phyloP scores from a whole-genome alignment of 2,888 invertebrate genomes.

The Callinectes sapidus region DNA sequence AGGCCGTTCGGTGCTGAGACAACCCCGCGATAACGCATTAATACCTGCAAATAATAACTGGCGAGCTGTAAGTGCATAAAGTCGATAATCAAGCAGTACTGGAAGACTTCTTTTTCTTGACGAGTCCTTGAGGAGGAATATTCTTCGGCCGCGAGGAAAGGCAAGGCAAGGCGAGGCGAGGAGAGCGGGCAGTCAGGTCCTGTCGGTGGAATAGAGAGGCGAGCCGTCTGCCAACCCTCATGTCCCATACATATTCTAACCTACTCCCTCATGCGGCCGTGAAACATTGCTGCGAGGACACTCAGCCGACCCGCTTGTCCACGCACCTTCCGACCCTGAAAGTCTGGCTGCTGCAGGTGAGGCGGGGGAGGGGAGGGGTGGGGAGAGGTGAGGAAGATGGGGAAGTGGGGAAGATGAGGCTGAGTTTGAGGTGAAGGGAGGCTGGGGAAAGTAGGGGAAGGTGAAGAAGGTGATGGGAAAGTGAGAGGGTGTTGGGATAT shows the following conservation, averaged over 20 bases:
- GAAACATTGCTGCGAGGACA: slow-evolving; percentile 8
- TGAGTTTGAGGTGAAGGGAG: too few species aligned
- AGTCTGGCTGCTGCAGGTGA: background rate
- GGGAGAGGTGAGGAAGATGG: background rate
- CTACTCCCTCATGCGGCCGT: background rate
- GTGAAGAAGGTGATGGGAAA: too few species aligned
- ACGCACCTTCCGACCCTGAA: background rate
- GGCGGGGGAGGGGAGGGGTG: background rate
- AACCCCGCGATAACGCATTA: too few species aligned
- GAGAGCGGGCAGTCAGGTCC: background rate
- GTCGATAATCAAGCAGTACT: too few species aligned
- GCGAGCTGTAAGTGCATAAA: too few species aligned
- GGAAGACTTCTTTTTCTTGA: background rate
- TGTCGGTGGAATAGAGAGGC: background rate
- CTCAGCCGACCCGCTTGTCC: background rate
- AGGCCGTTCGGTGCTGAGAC: too few species aligned
- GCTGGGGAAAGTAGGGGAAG: too few species aligned
- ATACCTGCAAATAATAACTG: too few species aligned
- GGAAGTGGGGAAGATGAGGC: background rate
- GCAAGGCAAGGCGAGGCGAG: background rate
- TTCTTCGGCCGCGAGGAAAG: background rate
- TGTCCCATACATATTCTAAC: slow-evolving; percentile 16
- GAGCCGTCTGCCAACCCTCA: background rate
- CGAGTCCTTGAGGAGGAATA: background rate
- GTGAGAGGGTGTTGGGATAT: too few species aligned